These are phyloP conservation scores for Yponomeuta cagnagella DNA, from an alignment of 2,888 invertebrate genomes.

Conservation along the genomic window DNA sequence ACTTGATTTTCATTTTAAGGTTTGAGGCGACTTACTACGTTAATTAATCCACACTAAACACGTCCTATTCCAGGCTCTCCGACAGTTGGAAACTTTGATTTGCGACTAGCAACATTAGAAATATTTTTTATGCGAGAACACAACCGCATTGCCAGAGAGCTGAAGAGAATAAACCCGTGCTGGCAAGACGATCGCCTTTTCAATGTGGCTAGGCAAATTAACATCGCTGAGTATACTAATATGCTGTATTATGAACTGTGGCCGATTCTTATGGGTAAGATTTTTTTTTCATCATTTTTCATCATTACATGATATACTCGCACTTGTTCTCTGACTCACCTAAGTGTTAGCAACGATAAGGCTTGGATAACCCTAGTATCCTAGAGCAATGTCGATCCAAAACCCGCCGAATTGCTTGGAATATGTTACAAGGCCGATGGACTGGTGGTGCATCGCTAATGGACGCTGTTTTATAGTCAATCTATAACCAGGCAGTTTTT, in stretches of 20 bases:
- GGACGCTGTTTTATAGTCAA: too few species aligned
- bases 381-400: too few species aligned
- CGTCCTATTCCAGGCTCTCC: constrained; percentile 22
- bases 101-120: constrained; percentile 45
- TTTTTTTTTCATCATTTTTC: not conserved
- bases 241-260: not conserved
- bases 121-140: constrained; percentile 58
- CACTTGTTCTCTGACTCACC: too few species aligned
- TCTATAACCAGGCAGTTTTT: too few species aligned
- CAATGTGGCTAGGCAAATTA: constrained; percentile 52
- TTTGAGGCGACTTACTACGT: too few species aligned
- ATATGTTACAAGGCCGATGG: too few species aligned
- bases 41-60: too few species aligned
- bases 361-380: too few species aligned
- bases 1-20: too few species aligned
- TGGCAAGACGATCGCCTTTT: constrained; percentile 59
- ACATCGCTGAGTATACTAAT: constrained; percentile 35
- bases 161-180: constrained; percentile 49
- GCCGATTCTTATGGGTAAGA: not conserved
- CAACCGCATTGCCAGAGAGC: constrained; percentile 42
- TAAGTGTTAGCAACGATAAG: too few species aligned
- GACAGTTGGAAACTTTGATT: constrained; percentile 44
- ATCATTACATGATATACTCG: not conserved
- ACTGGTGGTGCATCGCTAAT: too few species aligned
- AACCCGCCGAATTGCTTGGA: too few species aligned